These are phyloP conservation scores for Drusus annulatus DNA, from an alignment of 1,140 invertebrate species.

Conservation along the genomic window DNA sequence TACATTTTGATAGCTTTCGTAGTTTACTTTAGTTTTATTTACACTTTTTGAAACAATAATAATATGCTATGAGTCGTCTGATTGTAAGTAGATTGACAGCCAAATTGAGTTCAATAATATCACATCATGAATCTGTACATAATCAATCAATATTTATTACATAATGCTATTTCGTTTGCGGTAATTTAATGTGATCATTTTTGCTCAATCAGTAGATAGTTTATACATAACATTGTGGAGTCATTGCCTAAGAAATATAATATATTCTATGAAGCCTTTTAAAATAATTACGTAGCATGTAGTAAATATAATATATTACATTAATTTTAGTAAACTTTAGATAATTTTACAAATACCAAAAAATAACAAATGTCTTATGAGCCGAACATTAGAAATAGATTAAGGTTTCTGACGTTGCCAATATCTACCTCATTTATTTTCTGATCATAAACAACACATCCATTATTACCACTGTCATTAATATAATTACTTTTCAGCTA, in stretches of 20 bases:
- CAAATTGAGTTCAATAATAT: neutral
- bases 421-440: constrained; percentile 21
- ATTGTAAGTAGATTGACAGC: neutral
- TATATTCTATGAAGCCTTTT: constrained; percentile 10
- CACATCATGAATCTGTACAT: neutral
- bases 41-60: too few relatives aligned
- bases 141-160: neutral
- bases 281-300: neutral
- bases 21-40: constrained; percentile 6
- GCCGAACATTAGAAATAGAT: neutral
- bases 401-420: constrained; percentile 16
- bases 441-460: neutral
- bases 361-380: constrained; percentile 25
- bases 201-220: constrained; percentile 16
- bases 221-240: neutral
- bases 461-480: constrained; percentile 10
- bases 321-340: neutral
- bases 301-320: neutral
- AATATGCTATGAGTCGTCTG: neutral
- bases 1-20: constrained; percentile 29
- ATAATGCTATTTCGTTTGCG: constrained; percentile 7
- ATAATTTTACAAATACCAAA: constrained; percentile 17
- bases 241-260: neutral
- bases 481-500: constrained; percentile 33
- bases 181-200: constrained; percentile 11